Evolutionary conservation across 2,113 vertebrate species (phyloP).

Genomic region (Brachypteracias leptosomus): DNA sequence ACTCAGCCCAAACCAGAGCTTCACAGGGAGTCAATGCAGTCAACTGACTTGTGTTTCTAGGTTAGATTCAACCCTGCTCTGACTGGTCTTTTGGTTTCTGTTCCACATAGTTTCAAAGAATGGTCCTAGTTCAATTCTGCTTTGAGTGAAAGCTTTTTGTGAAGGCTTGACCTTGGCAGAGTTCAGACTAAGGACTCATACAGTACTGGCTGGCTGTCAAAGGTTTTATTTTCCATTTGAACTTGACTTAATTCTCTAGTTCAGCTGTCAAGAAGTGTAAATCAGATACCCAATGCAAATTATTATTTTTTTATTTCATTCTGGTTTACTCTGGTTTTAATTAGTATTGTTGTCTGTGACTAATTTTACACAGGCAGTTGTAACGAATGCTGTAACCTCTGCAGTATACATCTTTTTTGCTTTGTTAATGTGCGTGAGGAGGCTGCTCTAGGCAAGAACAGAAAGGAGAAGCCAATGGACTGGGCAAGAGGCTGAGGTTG

Average conservation of each 20-base stretch:
- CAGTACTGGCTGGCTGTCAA: background rate
- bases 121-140: background rate
- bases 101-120: background rate
- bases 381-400: background rate
- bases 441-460: background rate
- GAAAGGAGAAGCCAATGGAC: background rate
- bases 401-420: background rate
- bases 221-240: background rate
- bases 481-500: background rate
- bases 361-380: background rate
- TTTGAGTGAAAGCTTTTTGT: background rate
- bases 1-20: background rate
- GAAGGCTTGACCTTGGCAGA: background rate
- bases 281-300: background rate
- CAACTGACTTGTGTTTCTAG: background rate
- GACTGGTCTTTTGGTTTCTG: background rate
- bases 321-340: background rate
- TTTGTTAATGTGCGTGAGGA: background rate
- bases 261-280: background rate
- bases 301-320: background rate
- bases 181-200: background rate
- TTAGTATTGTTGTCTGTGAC: background rate
- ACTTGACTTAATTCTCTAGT: background rate
- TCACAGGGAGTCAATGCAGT: background rate
- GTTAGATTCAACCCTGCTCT: background rate